Evolutionary conservation across 2,888 invertebrate species (phyloP), one percentile per base, ranked within the genome.

Genomic region (Apamea crenata): DNA sequence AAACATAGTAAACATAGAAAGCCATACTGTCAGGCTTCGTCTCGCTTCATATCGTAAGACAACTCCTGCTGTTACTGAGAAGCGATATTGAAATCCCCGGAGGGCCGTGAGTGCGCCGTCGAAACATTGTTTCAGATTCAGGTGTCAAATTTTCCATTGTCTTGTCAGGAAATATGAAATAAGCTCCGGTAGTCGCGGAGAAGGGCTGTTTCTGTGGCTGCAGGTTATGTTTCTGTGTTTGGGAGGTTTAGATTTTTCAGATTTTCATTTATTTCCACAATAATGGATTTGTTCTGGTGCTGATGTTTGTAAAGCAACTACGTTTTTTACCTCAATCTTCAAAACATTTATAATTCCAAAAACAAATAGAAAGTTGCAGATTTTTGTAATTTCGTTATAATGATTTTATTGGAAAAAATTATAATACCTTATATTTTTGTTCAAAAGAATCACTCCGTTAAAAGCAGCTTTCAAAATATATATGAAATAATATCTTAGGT

Each of bases 121-220:
- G 80, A 84, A 89, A 86, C 88, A 86, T 85, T 88, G 87, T 87
- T 84, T 86, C 84, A 88, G 90, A 89, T 90, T 90, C 83, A 87
- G 88, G 89, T 92, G 91, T 93, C 93, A 92, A 92, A 92, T 93
- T 90, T 90, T 89, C 92, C 88, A 91, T 92, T 91, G 90, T 90
- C 90, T 89, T 91, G 90, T 85, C 90, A 87, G 85, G 78, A 85
- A 82, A 87, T 86, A 87, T 89, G 84, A 89, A 87, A 89, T 89
- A 89, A 89, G 85, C 84, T 77, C 69, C 44, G 40, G 74, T 82
- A 85, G 82, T 75, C 78, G 36, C 36, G 69, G 78, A 78, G 78
- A n/a, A 47, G 65, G 67, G 21, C 36, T 67, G 74, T 67, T 70
- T 75, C n/a, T n/a, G n/a, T n/a, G n/a, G 61, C 59, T 79, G 73